Evolutionary conservation across 2,113 vertebrate species (phyloP).

Genomic region (Girardinichthys multiradiatus): DNA sequence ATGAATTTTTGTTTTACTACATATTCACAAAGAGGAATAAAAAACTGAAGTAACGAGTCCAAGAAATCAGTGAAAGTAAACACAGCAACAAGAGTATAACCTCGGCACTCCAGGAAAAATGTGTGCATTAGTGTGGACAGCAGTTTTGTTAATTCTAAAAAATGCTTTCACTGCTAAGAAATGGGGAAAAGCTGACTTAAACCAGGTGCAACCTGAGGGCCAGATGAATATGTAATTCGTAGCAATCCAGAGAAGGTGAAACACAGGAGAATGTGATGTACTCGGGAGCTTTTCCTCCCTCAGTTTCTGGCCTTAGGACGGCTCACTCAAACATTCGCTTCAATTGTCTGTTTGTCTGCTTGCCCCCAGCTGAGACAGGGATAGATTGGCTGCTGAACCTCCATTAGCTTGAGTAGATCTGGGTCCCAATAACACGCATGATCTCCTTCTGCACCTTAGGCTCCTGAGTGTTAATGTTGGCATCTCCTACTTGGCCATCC

Average conservation of each 20-base stretch:
- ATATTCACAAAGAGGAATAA: conserved; percentile 60
- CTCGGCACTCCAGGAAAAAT: background rate
- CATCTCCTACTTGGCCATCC: conserved; percentile 98
- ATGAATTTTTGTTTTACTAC: conserved; percentile 42
- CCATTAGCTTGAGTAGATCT: conserved; percentile 95
- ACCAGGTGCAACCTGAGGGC: conserved; percentile 23
- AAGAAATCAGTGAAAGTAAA: conserved; percentile 32
- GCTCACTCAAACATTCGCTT: conserved; percentile 58
- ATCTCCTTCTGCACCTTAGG: conserved; percentile 99
- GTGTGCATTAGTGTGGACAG: conserved; percentile 22
- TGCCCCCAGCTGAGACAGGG: conserved; percentile 36
- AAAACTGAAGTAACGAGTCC: conserved; percentile 29
- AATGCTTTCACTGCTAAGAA: conserved; percentile 29
- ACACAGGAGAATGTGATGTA: conserved; percentile 50
- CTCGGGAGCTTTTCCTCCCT: conserved; percentile 43
- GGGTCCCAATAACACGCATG: conserved; percentile 99
- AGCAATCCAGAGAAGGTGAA: conserved; percentile 23
- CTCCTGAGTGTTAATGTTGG: conserved; percentile 99
- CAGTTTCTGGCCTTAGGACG: conserved; percentile 45
- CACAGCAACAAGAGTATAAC: conserved; percentile 20
- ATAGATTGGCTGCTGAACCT: conserved; percentile 62
- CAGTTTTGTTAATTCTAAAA: conserved; percentile 10
- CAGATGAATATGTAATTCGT: conserved; percentile 22
- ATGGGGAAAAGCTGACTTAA: conserved; percentile 20
- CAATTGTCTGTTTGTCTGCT: conserved; percentile 43